phyloP scores from a whole-genome alignment of 2,797 vertebrate genomes.

The Sebastiscus tertius region DNA sequence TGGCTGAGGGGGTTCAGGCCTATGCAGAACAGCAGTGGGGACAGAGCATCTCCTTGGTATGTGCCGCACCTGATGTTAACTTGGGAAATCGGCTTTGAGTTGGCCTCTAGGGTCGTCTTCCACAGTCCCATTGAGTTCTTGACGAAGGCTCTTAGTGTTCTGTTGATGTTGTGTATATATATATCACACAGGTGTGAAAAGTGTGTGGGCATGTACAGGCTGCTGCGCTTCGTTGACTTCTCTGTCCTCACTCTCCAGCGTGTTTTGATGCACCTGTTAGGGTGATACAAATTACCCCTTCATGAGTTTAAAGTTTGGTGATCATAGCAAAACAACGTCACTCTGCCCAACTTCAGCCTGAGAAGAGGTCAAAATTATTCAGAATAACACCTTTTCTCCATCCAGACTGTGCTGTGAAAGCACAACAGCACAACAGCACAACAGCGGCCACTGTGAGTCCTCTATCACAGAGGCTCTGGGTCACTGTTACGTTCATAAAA shows the following conservation, averaged over 20 bases:
- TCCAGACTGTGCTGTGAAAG: background rate
- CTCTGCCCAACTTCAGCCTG: constrained; percentile 1
- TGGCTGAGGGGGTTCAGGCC: too few species aligned
- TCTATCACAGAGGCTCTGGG: background rate
- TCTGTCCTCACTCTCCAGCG: background rate
- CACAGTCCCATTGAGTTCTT: too few species aligned
- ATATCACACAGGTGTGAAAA: background rate
- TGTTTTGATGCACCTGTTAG: background rate
- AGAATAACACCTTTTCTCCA: background rate
- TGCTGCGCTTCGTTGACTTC: background rate
- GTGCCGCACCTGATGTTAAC: too few species aligned
- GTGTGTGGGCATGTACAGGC: background rate
- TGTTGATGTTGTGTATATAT: too few species aligned
- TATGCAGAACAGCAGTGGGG: too few species aligned
- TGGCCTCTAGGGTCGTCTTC: too few species aligned
- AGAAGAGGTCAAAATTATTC: background rate
- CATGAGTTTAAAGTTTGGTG: background rate
- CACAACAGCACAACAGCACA: constrained; percentile 1
- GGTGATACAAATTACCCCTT: background rate
- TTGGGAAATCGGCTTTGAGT: too few species aligned
- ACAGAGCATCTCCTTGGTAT: too few species aligned
- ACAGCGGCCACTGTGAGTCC: constrained; percentile 12
- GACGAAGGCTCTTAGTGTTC: too few species aligned
- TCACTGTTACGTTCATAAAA: background rate
- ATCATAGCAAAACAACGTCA: background rate